Conservation (phyloP, 2,113 vertebrate genomes). For the Apus apus region DNA sequence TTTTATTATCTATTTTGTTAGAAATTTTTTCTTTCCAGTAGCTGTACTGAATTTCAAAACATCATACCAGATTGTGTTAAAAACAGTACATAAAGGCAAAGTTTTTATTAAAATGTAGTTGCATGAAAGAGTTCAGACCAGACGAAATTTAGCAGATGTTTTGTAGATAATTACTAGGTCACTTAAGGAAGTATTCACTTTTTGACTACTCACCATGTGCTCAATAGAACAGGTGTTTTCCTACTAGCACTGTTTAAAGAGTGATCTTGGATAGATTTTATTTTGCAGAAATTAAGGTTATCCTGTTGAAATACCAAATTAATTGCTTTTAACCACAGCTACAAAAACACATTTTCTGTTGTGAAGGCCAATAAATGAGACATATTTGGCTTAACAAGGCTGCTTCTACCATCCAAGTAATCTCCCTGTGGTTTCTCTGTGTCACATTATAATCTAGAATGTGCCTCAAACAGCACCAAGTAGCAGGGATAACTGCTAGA, state of each 20-base stretch:
- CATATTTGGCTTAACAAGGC: background rate
- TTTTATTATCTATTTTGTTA: background rate
- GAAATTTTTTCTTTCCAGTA: constrained; percentile 27
- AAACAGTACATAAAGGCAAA: background rate
- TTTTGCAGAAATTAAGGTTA: background rate
- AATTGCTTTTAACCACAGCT: background rate
- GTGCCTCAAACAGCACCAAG: background rate
- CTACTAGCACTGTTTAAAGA: background rate
- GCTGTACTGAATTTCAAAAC: constrained; percentile 15
- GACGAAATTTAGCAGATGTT: constrained; percentile 34
- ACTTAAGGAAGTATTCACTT: constrained; percentile 27
- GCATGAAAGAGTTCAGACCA: background rate
- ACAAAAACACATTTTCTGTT: background rate
- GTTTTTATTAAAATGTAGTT: constrained; percentile 4
- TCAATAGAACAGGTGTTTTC: background rate
- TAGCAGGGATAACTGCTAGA: background rate
- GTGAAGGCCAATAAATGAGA: background rate
- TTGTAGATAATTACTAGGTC: constrained; percentile 49
- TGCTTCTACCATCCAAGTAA: background rate
- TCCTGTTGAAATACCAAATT: background rate
- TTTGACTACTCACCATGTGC: background rate
- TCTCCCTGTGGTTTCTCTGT: background rate
- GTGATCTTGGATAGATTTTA: background rate
- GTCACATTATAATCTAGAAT: background rate
- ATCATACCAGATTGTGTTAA: background rate